Evolutionary conservation across 2,113 vertebrate species (phyloP).

Genomic region (Todiramphus saurophagus): DNA sequence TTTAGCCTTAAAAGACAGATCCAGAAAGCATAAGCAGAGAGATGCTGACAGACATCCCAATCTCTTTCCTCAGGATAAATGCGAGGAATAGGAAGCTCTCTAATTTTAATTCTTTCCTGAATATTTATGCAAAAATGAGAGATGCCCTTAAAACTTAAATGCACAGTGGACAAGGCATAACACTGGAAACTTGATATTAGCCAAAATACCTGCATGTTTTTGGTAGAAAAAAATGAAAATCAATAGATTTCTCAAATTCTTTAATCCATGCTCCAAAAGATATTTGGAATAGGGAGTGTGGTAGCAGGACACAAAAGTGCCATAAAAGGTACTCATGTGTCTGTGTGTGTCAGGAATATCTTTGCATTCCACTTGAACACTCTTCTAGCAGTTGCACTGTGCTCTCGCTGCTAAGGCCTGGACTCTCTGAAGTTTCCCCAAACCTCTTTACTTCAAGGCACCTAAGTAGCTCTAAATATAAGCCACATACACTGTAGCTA

Average conservation of each 20-base stretch:
- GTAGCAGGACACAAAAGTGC: neutral
- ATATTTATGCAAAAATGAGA: neutral
- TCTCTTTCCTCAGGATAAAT: neutral
- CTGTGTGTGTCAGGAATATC: neutral
- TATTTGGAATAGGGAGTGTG: neutral
- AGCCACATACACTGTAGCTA: neutral
- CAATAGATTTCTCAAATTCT: neutral
- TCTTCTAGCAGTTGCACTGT: neutral
- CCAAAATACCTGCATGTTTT: neutral
- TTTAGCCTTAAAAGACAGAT: neutral
- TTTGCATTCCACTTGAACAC: neutral
- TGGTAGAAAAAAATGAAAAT: neutral
- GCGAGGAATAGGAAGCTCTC: neutral
- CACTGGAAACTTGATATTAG: neutral
- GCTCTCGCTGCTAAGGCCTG: neutral
- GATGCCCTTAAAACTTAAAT: neutral
- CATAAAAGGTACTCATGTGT: neutral
- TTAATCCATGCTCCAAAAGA: neutral
- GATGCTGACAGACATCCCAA: neutral
- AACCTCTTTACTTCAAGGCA: fast-evolving
- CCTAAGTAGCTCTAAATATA: neutral
- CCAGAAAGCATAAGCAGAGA: neutral
- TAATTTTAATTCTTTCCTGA: neutral
- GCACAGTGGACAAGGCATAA: neutral
- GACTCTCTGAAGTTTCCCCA: neutral